Evolutionary conservation across 2,113 vertebrate genomes (phyloP), one percentile per base, ranked within the genome.

Genomic region (Montifringilla adamsi): DNA sequence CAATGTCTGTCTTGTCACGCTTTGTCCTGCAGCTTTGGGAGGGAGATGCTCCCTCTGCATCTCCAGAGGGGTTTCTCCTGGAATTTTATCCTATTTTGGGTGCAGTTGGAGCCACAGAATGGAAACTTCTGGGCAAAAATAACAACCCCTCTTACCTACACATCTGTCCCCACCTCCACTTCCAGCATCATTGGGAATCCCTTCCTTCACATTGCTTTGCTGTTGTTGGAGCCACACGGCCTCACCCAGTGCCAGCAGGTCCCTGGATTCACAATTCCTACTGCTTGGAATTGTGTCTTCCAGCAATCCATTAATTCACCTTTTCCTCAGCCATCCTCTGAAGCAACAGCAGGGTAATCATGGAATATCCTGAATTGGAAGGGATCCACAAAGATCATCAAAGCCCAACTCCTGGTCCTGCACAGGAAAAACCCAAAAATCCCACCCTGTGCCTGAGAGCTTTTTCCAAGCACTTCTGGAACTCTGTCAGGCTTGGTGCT

Each of bases 131-230:
- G 77, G 27, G 15, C 2, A 47, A 50, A 93, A 74, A 28, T 15
- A 62, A 28, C 13, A 62, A 21, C 12, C 10, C 3, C 14, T 63
- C 41, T 78, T 63, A 24, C 26, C 49, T 22, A 44, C 53, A 58
- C 47, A 21, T 39, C 58, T n/a, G 17, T 44, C 19, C 41, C 18
- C 80, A 33, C 24, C 35, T 91, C n/a, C 55, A 30, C 6, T 56
- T 66, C 67, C 80, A 84, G 15, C n/a, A 73, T 6, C 49, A 31
- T 68, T 23, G 24, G 27, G 39, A n/a, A 60, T 43, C 66, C n/a
- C 22, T 60, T 55, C 31, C 26, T 63, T 56, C 3, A 0, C 1
- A 0, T 41, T 41, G 11, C 53, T 14, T 43, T 87, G 31, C 47
- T 68, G 21, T 17, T 52, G 9, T 10, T 67, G 3, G 22, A 69